A percentile compares a stretch with the other conserved stretches of the same genome.
Conservation (phyloP, 2,888 invertebrate genomes). For the Dryobota labecula region DNA sequence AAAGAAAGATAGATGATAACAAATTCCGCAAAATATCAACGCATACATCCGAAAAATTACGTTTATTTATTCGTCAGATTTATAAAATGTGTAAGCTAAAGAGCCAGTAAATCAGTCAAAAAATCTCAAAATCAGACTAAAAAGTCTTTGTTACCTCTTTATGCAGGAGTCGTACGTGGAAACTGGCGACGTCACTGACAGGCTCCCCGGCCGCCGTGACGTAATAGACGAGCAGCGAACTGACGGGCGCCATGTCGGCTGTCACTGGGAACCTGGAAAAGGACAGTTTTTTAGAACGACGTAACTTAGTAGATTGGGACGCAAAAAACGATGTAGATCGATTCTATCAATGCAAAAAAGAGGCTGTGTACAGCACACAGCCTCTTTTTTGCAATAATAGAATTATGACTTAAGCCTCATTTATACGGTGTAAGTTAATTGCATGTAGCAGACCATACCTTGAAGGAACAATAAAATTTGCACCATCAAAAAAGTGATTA, state of each 20-base stretch:
- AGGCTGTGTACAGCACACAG: no score
- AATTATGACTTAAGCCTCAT: no score
- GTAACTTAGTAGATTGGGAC: background rate
- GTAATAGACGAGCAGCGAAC: conserved; percentile 92
- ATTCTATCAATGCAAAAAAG: no score
- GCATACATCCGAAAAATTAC: background rate
- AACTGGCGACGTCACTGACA: conserved; percentile 92
- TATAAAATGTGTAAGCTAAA: background rate
- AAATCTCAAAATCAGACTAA: background rate
- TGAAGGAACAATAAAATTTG: background rate
- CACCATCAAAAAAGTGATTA: background rate
- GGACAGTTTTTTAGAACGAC: background rate
- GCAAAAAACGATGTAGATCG: no score
- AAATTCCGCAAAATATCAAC: background rate
- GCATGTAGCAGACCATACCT: background rate
- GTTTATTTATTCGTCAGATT: background rate
- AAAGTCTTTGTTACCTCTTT: conserved; percentile 87
- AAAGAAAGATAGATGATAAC: background rate
- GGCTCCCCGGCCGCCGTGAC: conserved; percentile 92
- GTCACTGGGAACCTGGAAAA: conserved; percentile 91
- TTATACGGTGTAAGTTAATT: background rate
- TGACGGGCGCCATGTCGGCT: conserved; percentile 92
- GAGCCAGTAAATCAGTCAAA: background rate
- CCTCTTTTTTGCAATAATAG: no score
- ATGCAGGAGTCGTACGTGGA: conserved; percentile 91